A percentile compares a stretch with the other conserved stretches of the same genome.
Evolutionary conservation across 2,113 vertebrate species (phyloP).

Genomic region (Caranx melampygus): DNA sequence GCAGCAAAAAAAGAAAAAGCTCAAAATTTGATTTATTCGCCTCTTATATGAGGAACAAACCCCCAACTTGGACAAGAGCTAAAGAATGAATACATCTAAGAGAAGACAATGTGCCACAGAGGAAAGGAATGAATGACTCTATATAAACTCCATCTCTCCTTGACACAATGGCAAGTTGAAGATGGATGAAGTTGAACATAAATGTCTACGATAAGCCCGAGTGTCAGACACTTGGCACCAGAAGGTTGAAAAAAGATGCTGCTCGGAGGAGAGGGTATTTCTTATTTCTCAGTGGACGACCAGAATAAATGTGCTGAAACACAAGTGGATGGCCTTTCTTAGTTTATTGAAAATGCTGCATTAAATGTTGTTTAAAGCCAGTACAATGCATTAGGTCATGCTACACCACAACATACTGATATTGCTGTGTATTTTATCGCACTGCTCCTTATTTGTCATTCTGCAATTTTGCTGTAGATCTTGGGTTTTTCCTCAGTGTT

Average conservation of each 20-base stretch:
- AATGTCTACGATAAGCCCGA: constrained; percentile 6
- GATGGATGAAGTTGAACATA: constrained; percentile 23
- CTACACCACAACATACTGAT: background rate
- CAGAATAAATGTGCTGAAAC: background rate
- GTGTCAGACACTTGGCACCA: constrained; percentile 4
- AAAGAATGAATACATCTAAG: background rate
- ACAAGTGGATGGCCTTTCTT: background rate
- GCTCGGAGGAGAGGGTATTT: background rate
- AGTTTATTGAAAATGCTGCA: background rate
- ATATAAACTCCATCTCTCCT: background rate
- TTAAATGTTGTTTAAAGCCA: background rate
- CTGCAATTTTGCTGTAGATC: constrained; percentile 23
- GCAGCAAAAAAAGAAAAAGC: background rate
- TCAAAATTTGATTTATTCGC: background rate
- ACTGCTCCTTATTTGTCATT: constrained; percentile 30
- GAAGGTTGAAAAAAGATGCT: background rate
- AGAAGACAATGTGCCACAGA: background rate
- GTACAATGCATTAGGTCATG: background rate
- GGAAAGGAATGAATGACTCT: background rate
- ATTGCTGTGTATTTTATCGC: background rate
- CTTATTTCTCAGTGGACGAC: background rate
- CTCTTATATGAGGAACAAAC: background rate
- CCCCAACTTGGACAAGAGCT: background rate
- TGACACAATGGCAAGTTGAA: constrained; percentile 2
- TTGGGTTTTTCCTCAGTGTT: constrained; percentile 15